Evolutionary conservation across 2,888 invertebrate genomes (phyloP).

Genomic region (Hipparchia semele): DNA sequence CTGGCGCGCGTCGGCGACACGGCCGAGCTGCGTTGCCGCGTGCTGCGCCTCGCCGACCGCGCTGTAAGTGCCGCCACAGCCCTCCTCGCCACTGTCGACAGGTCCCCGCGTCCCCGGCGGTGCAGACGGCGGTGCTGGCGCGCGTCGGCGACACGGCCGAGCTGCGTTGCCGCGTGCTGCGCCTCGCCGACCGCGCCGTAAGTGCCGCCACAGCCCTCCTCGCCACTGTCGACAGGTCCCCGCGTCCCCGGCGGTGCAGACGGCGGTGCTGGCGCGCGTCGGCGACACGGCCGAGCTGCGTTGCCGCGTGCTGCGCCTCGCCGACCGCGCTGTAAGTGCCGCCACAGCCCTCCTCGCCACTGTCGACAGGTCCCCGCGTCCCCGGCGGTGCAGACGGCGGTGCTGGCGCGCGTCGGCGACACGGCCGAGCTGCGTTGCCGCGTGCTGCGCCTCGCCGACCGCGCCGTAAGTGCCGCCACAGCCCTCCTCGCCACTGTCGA

Average conservation of each 20-base stretch:
- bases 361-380: constrained; percentile 31
- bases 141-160: constrained; percentile 56
- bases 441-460: constrained; percentile 42
- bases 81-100: constrained; percentile 12
- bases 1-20: constrained; percentile 56
- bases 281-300: constrained; percentile 58
- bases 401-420: constrained; percentile 57
- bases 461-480: constrained; percentile 38
- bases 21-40: constrained; percentile 60
- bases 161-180: constrained; percentile 61
- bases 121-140: constrained; percentile 51
- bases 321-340: constrained; percentile 56
- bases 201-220: constrained; percentile 19
- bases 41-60: constrained; percentile 58
- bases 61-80: constrained; percentile 48
- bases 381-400: constrained; percentile 46
- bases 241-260: constrained; percentile 45
- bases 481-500: too few relatives aligned
- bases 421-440: constrained; percentile 59
- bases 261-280: constrained; percentile 52
- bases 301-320: constrained; percentile 60
- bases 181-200: constrained; percentile 62
- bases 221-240: constrained; percentile 8
- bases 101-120: constrained; percentile 42
- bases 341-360: constrained; percentile 17